Conservation (phyloP, 1,140 invertebrate species). For the Dendroctonus ponderosae region DNA sequence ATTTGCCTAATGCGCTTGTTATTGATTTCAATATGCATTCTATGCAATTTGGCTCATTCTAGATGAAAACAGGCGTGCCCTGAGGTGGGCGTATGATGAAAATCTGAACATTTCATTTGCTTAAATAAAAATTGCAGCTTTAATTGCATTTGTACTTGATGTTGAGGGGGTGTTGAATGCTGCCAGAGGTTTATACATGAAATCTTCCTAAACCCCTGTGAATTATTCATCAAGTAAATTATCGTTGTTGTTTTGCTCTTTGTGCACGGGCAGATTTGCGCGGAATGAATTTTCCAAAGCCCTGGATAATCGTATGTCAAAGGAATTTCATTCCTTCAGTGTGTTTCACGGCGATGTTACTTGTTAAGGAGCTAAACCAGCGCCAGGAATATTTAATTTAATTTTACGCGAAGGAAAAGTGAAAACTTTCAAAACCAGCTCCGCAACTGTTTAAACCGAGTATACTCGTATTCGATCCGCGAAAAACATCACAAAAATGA, state of each 20-base stretch:
- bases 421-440: conserved; percentile 1
- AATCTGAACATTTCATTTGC: too few relatives aligned
- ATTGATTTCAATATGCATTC: too few relatives aligned
- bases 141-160: too few relatives aligned
- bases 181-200: conserved; percentile 5
- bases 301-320: conserved; percentile 12
- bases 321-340: conserved; percentile 6
- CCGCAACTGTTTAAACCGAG: background rate
- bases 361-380: background rate
- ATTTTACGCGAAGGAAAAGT: background rate
- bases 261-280: conserved; percentile 6
- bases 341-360: background rate
- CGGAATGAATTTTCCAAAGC: conserved; percentile 10
- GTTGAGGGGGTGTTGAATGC: background rate
- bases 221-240: conserved; percentile 11
- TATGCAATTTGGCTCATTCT: too few relatives aligned
- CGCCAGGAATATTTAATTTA: background rate
- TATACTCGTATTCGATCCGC: too few relatives aligned
- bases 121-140: too few relatives aligned
- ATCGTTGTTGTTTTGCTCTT: conserved; percentile 8
- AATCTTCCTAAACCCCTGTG: conserved; percentile 4
- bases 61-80: too few relatives aligned
- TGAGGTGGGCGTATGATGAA: too few relatives aligned
- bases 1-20: too few relatives aligned
- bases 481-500: too few relatives aligned